A percentile compares a stretch with the other conserved stretches of the same genome.
These are phyloP conservation scores for Solenopsis invicta DNA, from an alignment of 1,140 invertebrate species.

Conservation along the genomic window DNA sequence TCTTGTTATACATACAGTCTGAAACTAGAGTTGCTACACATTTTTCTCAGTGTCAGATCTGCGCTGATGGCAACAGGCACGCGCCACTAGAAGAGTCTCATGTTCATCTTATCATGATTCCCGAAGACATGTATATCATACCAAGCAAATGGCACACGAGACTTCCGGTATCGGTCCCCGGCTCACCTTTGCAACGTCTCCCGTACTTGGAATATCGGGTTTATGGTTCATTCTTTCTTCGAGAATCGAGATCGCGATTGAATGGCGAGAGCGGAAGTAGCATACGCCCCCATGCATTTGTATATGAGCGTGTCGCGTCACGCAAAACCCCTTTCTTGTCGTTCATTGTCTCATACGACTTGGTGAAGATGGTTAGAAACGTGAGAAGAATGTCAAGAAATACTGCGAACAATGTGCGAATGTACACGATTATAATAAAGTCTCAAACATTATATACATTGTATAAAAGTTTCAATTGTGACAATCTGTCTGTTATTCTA, in stretches of 20 bases:
- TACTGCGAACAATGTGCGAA: background rate
- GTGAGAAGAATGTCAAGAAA: background rate
- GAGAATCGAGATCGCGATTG: constrained; percentile 78
- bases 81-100: constrained; percentile 81
- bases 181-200: constrained; percentile 64
- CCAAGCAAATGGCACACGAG: constrained; percentile 85
- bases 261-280: constrained; percentile 81
- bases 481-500: background rate
- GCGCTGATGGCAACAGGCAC: constrained; percentile 77
- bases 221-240: constrained; percentile 79
- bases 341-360: constrained; percentile 76
- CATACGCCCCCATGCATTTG: constrained; percentile 50
- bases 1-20: background rate
- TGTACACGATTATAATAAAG: background rate
- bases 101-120: constrained; percentile 82
- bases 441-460: background rate
- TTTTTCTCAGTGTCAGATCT: constrained; percentile 49
- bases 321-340: constrained; percentile 74
- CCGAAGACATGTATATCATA: constrained; percentile 80
- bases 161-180: constrained; percentile 82
- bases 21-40: background rate
- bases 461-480: background rate
- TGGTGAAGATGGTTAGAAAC: constrained; percentile 52
- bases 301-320: constrained; percentile 21
- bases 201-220: constrained; percentile 73